Evolutionary conservation across 2,113 vertebrate species (phyloP).

Genomic region (Pavo muticus): DNA sequence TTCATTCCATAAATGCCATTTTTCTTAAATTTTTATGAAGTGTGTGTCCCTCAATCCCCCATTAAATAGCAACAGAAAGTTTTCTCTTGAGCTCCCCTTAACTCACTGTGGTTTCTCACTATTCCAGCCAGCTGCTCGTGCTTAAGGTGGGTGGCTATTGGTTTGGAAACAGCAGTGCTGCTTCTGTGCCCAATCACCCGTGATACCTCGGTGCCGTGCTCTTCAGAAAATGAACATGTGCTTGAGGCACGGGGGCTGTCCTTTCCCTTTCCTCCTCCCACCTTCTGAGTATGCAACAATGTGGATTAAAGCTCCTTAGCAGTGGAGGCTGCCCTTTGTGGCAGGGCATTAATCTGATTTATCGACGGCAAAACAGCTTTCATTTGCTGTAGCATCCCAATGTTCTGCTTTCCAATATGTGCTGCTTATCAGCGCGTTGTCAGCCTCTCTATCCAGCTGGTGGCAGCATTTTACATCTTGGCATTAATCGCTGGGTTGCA

Average conservation of each 20-base stretch:
- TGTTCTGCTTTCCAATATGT: neutral
- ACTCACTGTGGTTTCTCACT: neutral
- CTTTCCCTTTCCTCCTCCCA: neutral
- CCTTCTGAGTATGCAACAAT: accelerated
- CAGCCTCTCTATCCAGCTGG: slow-evolving; percentile 26
- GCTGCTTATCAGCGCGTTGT: neutral
- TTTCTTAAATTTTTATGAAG: neutral
- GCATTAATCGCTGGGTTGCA: accelerated
- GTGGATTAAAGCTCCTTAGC: neutral
- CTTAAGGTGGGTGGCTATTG: neutral
- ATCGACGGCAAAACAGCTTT: accelerated
- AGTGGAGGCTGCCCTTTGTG: neutral
- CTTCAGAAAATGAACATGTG: neutral
- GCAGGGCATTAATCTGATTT: neutral
- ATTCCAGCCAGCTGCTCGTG: neutral
- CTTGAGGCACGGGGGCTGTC: accelerated
- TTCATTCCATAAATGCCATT: neutral
- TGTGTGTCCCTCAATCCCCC: neutral
- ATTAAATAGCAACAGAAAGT: neutral
- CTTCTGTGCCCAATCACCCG: neutral
- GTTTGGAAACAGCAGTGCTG: neutral
- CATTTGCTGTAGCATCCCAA: neutral
- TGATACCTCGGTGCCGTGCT: neutral
- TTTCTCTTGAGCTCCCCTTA: neutral
- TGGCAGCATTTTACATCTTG: slow-evolving; percentile 44